phyloP scores from a whole-genome alignment of 2,113 vertebrate genomes.

The Peromyscus polionotus region DNA sequence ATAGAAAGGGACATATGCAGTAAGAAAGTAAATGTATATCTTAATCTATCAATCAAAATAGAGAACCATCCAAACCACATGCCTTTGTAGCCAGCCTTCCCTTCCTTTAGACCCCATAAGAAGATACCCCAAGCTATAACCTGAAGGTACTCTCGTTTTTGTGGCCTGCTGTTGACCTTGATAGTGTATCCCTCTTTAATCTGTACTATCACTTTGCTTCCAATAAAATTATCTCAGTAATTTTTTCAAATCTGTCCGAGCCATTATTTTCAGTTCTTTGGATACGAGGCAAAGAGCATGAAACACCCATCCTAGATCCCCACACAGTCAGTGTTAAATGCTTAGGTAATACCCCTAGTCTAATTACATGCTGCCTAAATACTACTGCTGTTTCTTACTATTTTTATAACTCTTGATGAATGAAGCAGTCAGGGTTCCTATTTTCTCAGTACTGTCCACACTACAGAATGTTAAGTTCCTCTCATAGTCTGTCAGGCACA shows the following conservation, averaged over 20 bases:
- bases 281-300: neutral
- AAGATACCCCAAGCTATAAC: neutral
- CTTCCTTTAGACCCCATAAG: neutral
- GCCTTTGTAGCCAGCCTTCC: no score
- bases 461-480: neutral
- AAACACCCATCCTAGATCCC: neutral
- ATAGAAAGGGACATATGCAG: neutral
- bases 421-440: neutral
- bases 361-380: neutral
- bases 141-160: neutral
- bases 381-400: constrained; percentile 16
- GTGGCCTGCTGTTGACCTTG: neutral
- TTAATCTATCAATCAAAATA: neutral
- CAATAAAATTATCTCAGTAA: neutral
- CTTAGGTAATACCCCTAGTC: neutral
- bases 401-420: constrained; percentile 21
- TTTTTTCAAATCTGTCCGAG: neutral
- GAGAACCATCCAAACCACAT: neutral
- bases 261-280: neutral
- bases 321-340: neutral
- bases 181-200: neutral
- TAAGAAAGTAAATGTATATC: neutral
- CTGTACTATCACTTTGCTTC: neutral
- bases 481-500: neutral
- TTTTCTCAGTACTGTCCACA: neutral